Percentiles rank a stretch among this genome's conserved stretches.
Evolutionary conservation across 2,797 vertebrate genomes (phyloP).

Genomic region (Leptatherina wallacei): DNA sequence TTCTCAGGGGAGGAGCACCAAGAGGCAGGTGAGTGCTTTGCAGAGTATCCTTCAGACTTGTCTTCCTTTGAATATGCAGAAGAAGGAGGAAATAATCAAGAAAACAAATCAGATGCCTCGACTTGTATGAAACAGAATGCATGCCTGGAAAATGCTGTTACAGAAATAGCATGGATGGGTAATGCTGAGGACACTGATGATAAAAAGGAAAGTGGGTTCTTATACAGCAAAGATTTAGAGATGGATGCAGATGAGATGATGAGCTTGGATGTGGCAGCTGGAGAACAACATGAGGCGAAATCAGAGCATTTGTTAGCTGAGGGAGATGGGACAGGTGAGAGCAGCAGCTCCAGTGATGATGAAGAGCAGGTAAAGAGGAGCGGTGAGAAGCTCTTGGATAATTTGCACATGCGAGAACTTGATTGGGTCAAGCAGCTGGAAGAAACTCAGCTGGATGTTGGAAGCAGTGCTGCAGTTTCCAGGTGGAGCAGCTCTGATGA

Average conservation of each 20-base stretch:
- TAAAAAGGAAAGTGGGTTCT: conserved; percentile 35
- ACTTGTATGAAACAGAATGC: neutral
- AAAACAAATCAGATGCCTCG: neutral
- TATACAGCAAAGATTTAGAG: conserved; percentile 55
- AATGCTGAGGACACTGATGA: conserved; percentile 20
- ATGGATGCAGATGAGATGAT: conserved; percentile 16
- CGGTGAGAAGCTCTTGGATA: conserved; percentile 4
- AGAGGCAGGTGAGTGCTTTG: conserved; percentile 79
- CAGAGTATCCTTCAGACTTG: conserved; percentile 82
- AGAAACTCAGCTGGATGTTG: neutral
- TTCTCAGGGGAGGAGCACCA: conserved; percentile 83
- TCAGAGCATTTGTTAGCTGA: conserved; percentile 6
- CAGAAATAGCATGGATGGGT: conserved; percentile 3
- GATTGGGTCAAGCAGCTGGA: conserved; percentile 15
- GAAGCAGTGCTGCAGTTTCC: conserved; percentile 5
- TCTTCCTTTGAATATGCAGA: conserved; percentile 73
- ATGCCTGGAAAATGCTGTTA: conserved; percentile 8
- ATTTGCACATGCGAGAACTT: neutral
- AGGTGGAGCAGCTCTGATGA: conserved; percentile 21
- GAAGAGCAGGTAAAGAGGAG: conserved; percentile 27
- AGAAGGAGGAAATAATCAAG: conserved; percentile 19
- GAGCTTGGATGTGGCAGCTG: neutral
- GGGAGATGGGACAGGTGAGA: conserved; percentile 38
- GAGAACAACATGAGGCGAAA: conserved; percentile 3
- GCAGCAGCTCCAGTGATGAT: conserved; percentile 59